phyloP scores from a whole-genome alignment of 2,888 invertebrate species.

The Hyposoter dolosus region DNA sequence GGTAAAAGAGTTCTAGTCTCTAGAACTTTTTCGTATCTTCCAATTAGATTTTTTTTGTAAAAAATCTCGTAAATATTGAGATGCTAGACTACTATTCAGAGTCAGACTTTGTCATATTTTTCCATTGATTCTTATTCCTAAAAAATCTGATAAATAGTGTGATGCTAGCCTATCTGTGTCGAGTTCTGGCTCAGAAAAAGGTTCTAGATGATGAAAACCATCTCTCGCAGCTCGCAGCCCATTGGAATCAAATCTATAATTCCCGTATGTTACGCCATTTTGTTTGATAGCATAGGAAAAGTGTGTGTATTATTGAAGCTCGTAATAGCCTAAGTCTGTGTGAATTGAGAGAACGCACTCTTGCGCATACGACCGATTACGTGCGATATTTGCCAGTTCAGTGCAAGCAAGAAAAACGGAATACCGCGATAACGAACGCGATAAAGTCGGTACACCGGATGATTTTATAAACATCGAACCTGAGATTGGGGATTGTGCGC shows the following conservation, averaged over 20 bases:
- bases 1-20: too few species aligned
- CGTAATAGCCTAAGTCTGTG: slow-evolving; percentile 25
- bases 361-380: slow-evolving; percentile 35
- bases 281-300: neutral
- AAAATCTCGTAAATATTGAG: too few species aligned
- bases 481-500: slow-evolving; percentile 28
- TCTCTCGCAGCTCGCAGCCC: too few species aligned
- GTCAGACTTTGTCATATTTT: too few species aligned
- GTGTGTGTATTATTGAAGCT: slow-evolving; percentile 11
- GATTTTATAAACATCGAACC: slow-evolving; percentile 10
- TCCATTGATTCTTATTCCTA: too few species aligned
- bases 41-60: too few species aligned
- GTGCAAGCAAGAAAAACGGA: slow-evolving; percentile 59
- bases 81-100: too few species aligned
- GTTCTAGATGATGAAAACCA: too few species aligned
- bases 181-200: too few species aligned
- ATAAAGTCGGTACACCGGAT: slow-evolving; percentile 52
- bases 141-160: too few species aligned
- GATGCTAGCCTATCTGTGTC: too few species aligned
- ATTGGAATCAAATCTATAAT: neutral
- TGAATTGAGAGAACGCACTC: slow-evolving; percentile 47
- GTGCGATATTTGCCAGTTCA: slow-evolving; percentile 72
- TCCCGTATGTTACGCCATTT: neutral
- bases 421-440: slow-evolving; percentile 55
- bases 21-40: too few species aligned